phyloP scores from a whole-genome alignment of 1,140 invertebrate species.

The Stegodyphus mimosarum region DNA sequence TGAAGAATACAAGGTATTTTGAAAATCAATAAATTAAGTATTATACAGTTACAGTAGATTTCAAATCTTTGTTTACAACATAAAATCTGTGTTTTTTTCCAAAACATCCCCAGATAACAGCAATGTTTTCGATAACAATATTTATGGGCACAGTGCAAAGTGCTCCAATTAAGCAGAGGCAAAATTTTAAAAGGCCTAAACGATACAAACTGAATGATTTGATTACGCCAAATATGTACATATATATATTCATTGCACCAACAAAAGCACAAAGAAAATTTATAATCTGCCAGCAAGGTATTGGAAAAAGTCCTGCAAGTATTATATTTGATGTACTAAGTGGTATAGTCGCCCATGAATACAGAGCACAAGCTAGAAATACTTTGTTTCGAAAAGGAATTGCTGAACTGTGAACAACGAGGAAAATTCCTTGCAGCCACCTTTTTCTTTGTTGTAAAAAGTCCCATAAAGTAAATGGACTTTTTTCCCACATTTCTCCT shows the following conservation, averaged over 20 bases:
- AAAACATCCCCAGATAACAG: conserved; percentile 90
- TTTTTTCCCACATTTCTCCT: conserved; percentile 76
- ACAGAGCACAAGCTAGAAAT: conserved; percentile 88
- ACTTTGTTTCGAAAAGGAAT: conserved; percentile 87
- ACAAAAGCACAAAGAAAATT: conserved; percentile 90
- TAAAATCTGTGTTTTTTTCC: conserved; percentile 96
- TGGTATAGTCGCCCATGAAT: conserved; percentile 96
- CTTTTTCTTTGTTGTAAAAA: conserved; percentile 95
- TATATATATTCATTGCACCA: conserved; percentile 90
- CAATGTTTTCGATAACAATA: conserved; percentile 92
- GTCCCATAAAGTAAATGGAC: conserved; percentile 93
- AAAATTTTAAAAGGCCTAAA: conserved; percentile 82
- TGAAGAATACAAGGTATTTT: not conserved
- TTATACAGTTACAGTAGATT: conserved; percentile 64
- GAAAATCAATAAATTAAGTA: conserved; percentile 54
- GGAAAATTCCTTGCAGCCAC: conserved; percentile 91
- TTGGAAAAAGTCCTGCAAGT: conserved; percentile 84
- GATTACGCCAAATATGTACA: conserved; percentile 95
- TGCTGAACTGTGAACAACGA: conserved; percentile 89
- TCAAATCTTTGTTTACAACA: conserved; percentile 91
- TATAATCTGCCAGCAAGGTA: conserved; percentile 79
- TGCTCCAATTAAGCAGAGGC: conserved; percentile 85
- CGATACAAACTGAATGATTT: conserved; percentile 92
- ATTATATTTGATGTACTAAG: conserved; percentile 89
- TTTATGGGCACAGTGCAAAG: conserved; percentile 90